Conservation (phyloP, 2,888 invertebrate species). For the Chironomus tentans region DNA sequence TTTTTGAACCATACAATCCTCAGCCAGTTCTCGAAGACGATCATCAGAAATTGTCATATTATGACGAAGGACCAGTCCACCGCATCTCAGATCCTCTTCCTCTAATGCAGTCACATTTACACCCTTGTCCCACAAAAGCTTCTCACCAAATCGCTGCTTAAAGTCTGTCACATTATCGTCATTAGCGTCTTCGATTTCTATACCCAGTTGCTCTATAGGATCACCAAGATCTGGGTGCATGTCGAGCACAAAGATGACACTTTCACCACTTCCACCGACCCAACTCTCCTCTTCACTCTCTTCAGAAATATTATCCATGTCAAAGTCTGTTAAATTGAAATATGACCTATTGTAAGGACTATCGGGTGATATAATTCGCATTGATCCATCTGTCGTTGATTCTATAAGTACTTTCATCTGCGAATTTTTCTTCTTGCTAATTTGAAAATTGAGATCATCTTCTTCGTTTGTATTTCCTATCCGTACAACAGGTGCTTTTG, state of each 20-base stretch:
- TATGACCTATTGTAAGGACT: neutral
- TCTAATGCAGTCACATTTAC: constrained; percentile 66
- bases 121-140: constrained; percentile 52
- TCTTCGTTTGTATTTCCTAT: constrained; percentile 45
- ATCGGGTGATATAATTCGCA: neutral
- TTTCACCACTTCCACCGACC: constrained; percentile 38
- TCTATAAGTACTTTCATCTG: constrained; percentile 33
- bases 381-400: constrained; percentile 28
- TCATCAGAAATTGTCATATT: constrained; percentile 52
- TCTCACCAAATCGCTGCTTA: constrained; percentile 59
- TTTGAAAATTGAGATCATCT: constrained; percentile 50
- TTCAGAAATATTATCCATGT: constrained; percentile 31
- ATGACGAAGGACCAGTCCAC: constrained; percentile 58
- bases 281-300: constrained; percentile 44
- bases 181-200: constrained; percentile 59
- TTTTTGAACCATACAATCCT: constrained; percentile 67
- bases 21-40: constrained; percentile 51
- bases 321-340: constrained; percentile 15
- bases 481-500: constrained; percentile 33
- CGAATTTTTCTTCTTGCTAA: constrained; percentile 44
- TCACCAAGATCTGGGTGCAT: constrained; percentile 68
- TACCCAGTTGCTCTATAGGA: constrained; percentile 65
- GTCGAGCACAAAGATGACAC: constrained; percentile 54
- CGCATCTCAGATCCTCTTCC: constrained; percentile 64
- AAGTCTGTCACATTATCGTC: constrained; percentile 67